Conservation (phyloP, 2,888 invertebrate species). For the Chironomus tentans region DNA sequence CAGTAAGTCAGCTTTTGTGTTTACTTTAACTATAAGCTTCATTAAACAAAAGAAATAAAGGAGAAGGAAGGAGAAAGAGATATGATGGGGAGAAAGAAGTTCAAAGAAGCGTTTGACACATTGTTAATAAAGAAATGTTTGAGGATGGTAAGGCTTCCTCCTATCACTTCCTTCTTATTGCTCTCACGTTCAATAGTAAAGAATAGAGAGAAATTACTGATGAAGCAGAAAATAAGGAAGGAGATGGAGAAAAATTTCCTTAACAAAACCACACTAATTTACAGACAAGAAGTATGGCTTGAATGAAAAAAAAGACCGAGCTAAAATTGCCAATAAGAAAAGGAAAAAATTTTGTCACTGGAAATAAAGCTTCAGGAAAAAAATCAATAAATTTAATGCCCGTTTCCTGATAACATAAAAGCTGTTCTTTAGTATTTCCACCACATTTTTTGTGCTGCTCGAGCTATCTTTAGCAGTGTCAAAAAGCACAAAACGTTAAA, state of each 20-base stretch:
- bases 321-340: too few species aligned
- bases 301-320: too few species aligned
- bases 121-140: constrained; percentile 13
- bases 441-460: not conserved
- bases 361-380: not conserved
- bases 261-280: too few species aligned
- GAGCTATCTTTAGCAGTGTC: not conserved
- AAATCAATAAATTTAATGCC: constrained; percentile 22
- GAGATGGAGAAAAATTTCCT: too few species aligned
- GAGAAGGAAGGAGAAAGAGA: too few species aligned
- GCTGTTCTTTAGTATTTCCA: too few species aligned
- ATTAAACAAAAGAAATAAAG: not conserved
- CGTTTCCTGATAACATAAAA: not conserved
- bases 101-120: constrained; percentile 19
- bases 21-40: constrained; percentile 8
- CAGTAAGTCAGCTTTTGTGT: not conserved
- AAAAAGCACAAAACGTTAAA: not conserved
- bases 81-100: not conserved
- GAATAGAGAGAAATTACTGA: too few species aligned
- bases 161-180: too few species aligned
- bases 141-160: not conserved
- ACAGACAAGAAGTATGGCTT: too few species aligned
- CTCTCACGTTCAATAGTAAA: too few species aligned
- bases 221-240: too few species aligned
- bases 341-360: too few species aligned